A percentile compares a stretch with the other conserved stretches of the same genome.
Conservation (phyloP, 2,888 invertebrate species). For the Sipha maydis region DNA sequence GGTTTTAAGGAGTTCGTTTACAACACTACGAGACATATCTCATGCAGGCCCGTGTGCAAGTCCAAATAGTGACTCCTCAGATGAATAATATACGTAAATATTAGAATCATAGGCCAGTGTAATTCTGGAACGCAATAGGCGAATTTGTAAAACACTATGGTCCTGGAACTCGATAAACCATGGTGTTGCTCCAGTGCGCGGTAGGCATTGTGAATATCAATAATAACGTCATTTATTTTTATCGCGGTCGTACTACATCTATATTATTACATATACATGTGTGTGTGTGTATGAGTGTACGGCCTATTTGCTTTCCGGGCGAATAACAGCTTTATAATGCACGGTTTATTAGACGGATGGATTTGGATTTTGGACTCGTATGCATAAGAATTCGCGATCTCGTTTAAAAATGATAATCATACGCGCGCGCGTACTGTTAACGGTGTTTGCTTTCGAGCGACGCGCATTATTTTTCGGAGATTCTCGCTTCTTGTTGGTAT, state of each 20-base stretch:
- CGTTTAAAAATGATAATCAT: no score
- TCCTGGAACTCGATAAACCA: not conserved
- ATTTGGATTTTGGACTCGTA: no score
- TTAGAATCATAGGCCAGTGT: not conserved
- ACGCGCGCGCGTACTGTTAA: no score
- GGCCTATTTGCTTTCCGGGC: no score
- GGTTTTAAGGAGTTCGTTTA: not conserved
- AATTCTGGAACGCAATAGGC: not conserved
- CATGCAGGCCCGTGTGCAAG: not conserved
- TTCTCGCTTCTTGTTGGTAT: not conserved
- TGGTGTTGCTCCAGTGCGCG: not conserved
- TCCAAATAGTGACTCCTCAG: not conserved
- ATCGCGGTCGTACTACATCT: not conserved
- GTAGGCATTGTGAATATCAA: not conserved
- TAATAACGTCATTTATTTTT: not conserved
- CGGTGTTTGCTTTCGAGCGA: no score
- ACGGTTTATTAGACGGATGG: no score
- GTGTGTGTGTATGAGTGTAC: no score
- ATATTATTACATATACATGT: not conserved
- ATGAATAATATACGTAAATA: not conserved
- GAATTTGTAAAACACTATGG: no score
- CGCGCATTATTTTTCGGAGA: not conserved
- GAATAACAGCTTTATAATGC: no score
- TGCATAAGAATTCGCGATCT: no score
- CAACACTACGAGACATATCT: not conserved